These are phyloP conservation scores for Elephantulus edwardii DNA, from an alignment of 2,113 vertebrate genomes.

Conservation along the genomic window DNA sequence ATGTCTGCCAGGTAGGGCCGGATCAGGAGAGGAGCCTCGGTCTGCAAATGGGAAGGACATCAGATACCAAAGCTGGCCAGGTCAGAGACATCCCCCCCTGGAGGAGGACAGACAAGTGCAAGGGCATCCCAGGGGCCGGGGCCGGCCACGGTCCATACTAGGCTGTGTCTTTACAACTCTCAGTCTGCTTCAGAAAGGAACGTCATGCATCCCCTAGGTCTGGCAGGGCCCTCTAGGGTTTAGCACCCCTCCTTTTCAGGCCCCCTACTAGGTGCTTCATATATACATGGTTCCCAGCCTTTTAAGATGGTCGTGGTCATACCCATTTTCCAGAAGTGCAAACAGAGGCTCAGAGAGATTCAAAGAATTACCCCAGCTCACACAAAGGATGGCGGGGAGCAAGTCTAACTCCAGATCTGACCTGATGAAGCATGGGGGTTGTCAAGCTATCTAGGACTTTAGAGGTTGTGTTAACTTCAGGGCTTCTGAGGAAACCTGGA, in stretches of 20 bases:
- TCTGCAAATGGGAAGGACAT: conserved; percentile 79
- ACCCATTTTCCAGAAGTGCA: background rate
- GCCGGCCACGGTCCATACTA: background rate
- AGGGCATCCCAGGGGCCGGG: background rate
- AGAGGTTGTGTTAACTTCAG: background rate
- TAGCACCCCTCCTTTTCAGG: rapidly evolving
- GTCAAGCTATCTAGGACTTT: too few species aligned
- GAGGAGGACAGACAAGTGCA: background rate
- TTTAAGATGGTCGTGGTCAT: background rate
- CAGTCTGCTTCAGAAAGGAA: background rate
- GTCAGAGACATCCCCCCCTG: background rate
- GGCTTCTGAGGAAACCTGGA: background rate
- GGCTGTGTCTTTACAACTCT: background rate
- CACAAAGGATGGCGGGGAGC: too few species aligned
- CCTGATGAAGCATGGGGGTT: too few species aligned
- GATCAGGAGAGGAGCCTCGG: conserved; percentile 93
- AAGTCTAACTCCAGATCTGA: background rate
- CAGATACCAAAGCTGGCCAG: background rate
- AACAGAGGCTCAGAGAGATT: background rate
- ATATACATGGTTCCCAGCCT: background rate
- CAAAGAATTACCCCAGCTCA: background rate
- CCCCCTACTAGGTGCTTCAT: background rate
- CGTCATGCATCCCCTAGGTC: background rate
- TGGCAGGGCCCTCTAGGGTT: background rate
- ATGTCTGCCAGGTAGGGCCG: conserved; percentile 92